Base-by-base conservation (phyloP, 2,888 invertebrate species). In the Drosophila paramelanica region DNA sequence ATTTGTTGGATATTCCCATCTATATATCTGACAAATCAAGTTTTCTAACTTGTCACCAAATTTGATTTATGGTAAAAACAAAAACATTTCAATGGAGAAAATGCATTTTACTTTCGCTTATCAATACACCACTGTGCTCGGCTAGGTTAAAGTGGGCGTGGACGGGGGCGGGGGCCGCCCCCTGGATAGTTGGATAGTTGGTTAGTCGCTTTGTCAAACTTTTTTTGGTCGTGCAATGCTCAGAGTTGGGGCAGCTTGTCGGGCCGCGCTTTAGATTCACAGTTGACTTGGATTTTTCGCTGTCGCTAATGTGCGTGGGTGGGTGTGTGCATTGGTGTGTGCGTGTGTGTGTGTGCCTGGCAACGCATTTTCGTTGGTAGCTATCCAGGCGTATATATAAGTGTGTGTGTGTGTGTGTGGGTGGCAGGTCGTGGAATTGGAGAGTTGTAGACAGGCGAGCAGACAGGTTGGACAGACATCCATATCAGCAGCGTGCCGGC, bases 201-300 rank as follows among this genome's bases (percentile, higher is more conserved):
- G 33, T 43, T 56, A 42, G 59, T 25, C 57, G 58, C 50, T 51
- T 58, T 64, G 76, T 67, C 52, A 75, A 75, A 52, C 58, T 61
- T 56, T 55, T 62, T 62, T 49, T 49, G 62, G 46, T 47, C 57
- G 60, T 57, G 73, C 64, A 65, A 31, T 10, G 31, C 10, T 11
- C 36, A 36, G 36, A 36, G 36, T 20, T 60, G 51, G 55, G 11
- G 53, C 66, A 36, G 55, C 49, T 73, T 62, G 67, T 50, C 27
- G 65, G 47, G 51, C 51, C 70, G 77, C 72, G 62, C 49, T 76
- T 74, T 67, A 46, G 62, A 38, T 59, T 51, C 51, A 71, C 64
- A 67, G 79, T 74, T 79, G 71, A 68, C 79, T 74, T 77, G 75
- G 71, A 58, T 67, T 65, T 68, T 72, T 62, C 64, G 60, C 51